Evolutionary conservation across 2,797 vertebrate genomes (phyloP), one percentile per base, ranked within the genome.

Genomic region (Trematomus bernacchii): DNA sequence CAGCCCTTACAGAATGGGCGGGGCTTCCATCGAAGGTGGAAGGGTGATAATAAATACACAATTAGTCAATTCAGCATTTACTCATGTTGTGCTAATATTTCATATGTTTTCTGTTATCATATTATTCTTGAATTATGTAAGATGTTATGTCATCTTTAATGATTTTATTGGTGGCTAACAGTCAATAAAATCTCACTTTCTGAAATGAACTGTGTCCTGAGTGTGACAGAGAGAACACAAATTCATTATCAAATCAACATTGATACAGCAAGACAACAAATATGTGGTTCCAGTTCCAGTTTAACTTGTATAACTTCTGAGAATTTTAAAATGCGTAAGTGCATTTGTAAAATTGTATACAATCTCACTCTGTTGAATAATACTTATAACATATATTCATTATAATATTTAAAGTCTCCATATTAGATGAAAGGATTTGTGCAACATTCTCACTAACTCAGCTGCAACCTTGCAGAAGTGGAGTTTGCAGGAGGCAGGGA

Each of bases 381-480:
- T 3, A 30, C 11, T 23, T 15, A 10, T 13, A 3, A 37, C 57
- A 42, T 27, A 27, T 27, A 27, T 27, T 27, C 27, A 27, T 27
- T 58, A 23, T 6, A 13, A 14, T 37, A 19, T 50, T 44, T 73
- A 8, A 4, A 58, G 12, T 53, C 14, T 21, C 13, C 16, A 7
- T 16, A 7, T 44, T 4, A 16, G 44, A 50, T 51, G 15, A 19
- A 27, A 11, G 44, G 4, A 8, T 51, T 68, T 70, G 72, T 71
- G 16, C 52, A 77, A 16, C 10, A 61, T 43, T 61, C 63, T 74
- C 63, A 48, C 62, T 53, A 81, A 78, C 84, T 73, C 66, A 77
- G 84, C 87, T 89, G 88, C 88, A 93, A 84, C 90, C 82, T 73
- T 85, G 77, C 83, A 66, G 80, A 73, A 85, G 77, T 71, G 53